phyloP scores from a whole-genome alignment of 2,113 vertebrate species.

The Holacanthus passer region DNA sequence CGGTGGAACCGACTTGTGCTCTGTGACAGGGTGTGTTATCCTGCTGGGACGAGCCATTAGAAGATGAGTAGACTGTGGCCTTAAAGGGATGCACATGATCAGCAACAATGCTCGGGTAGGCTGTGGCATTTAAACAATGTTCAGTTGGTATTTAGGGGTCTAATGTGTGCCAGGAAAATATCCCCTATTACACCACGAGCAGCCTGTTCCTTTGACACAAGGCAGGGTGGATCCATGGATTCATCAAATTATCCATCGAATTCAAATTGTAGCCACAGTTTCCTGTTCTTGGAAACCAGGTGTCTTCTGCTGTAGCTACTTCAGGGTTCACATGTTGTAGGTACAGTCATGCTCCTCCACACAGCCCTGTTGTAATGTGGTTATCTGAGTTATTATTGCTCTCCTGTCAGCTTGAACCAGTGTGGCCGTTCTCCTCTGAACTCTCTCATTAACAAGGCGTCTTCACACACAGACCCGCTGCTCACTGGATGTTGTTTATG shows the following conservation, averaged over 20 bases:
- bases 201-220: not conserved
- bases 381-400: not conserved
- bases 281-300: not conserved
- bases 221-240: not conserved
- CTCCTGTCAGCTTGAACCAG: constrained; percentile 4
- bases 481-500: constrained; percentile 6
- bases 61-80: not conserved
- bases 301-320: not conserved
- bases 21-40: not conserved
- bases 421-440: constrained; percentile 5
- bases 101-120: too few species aligned
- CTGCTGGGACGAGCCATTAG: not conserved
- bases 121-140: not conserved
- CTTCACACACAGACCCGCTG: not conserved
- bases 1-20: not conserved
- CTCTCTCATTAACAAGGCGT: constrained; percentile 13
- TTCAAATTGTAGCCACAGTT: not conserved
- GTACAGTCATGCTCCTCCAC: not conserved
- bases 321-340: not conserved
- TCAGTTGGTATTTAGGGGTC: not conserved
- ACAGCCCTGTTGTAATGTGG: not conserved
- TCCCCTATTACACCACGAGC: not conserved
- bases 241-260: too few species aligned
- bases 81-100: not conserved
- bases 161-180: not conserved